Conservation (phyloP, 2,888 invertebrate genomes). For the Platypus cylindrus region DNA sequence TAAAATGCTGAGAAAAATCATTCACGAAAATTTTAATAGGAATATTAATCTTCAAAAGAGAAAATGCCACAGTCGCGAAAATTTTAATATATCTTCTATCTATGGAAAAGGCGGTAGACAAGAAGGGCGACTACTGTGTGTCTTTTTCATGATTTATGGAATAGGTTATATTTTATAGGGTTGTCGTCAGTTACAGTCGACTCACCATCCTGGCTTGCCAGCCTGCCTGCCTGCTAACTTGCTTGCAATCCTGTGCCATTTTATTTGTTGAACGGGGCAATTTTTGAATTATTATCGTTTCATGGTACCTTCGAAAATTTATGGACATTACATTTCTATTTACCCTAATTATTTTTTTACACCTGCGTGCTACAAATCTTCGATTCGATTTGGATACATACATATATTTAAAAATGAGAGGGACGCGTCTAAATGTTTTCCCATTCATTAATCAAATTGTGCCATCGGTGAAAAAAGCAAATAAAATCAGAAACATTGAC, state of each 20-base stretch:
- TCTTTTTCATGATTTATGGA: constrained; percentile 14
- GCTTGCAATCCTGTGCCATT: constrained; percentile 4
- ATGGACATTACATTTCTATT: no score
- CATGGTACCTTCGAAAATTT: no score
- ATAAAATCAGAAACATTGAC: no score
- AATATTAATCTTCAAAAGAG: constrained; percentile 16
- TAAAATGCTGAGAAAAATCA: constrained; percentile 17
- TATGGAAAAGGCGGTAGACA: neutral
- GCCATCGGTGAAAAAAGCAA: no score
- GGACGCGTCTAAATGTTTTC: no score
- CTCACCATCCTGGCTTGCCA: no score
- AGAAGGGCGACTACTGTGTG: constrained; percentile 12
- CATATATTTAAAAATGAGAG: no score
- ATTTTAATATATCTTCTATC: constrained; percentile 11
- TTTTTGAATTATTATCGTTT: constrained; percentile 10
- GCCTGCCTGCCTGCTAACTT: no score
- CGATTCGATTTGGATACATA: no score
- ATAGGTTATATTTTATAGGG: constrained; percentile 12
- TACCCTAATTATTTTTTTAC: no score
- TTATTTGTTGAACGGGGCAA: constrained; percentile 6
- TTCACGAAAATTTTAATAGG: constrained; percentile 16
- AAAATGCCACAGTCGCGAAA: constrained; percentile 13
- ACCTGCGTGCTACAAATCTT: no score
- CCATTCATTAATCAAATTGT: no score
- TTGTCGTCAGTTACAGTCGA: constrained; percentile 7